phyloP scores from a whole-genome alignment of 2,113 vertebrate species.

The Agelaius phoeniceus region DNA sequence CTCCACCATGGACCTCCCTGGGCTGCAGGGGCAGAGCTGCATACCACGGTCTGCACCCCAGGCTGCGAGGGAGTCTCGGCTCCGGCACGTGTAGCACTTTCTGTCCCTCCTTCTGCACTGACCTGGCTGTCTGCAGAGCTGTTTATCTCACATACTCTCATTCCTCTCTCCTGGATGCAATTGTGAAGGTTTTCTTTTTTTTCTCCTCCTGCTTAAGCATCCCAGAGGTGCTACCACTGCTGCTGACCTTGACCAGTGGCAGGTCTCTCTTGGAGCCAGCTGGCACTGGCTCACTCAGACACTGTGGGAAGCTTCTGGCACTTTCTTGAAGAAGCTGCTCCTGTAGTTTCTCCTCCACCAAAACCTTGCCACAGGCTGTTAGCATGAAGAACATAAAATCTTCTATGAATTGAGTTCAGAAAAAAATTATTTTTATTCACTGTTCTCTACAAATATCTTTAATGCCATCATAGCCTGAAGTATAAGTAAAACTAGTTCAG shows the following conservation, averaged over 20 bases:
- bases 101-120: neutral
- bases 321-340: neutral
- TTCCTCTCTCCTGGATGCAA: neutral
- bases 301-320: neutral
- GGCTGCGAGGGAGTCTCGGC: fast-evolving
- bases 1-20: neutral
- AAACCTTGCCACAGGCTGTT: neutral
- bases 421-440: neutral
- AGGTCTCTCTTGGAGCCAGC: neutral
- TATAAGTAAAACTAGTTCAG: neutral
- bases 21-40: neutral
- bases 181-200: neutral
- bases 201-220: neutral
- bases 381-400: neutral
- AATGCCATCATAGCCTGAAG: neutral
- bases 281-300: neutral
- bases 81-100: fast-evolving
- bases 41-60: too few species aligned
- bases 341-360: neutral
- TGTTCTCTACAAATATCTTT: neutral
- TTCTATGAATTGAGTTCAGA: neutral
- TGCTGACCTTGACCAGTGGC: neutral
- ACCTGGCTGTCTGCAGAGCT: neutral
- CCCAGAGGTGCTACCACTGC: neutral
- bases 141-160: neutral